Conservation (phyloP, 1,140 invertebrate genomes). For the Aphelinus certus region DNA sequence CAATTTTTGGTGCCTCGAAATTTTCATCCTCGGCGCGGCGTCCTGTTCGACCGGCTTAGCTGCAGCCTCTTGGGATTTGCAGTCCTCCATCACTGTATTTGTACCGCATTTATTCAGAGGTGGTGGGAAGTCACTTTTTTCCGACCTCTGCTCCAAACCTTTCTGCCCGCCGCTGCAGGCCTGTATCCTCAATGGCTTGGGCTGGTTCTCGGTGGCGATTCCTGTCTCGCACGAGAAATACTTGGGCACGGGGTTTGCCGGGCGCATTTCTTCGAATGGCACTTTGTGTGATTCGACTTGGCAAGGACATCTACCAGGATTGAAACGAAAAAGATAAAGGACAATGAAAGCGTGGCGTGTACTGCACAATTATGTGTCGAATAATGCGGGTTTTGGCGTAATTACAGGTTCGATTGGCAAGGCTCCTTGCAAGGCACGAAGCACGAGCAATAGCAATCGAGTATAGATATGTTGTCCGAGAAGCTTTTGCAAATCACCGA, state of each 20-base stretch:
- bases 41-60: background rate
- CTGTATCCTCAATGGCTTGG: background rate
- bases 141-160: background rate
- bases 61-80: background rate
- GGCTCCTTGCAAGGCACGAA: background rate
- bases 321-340: too few relatives aligned
- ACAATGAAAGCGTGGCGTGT: too few relatives aligned
- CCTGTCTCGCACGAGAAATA: slow-evolving; percentile 34
- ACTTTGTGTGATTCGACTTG: background rate
- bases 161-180: background rate
- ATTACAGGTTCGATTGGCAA: slow-evolving; percentile 4
- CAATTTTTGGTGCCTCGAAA: too few relatives aligned
- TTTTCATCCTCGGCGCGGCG: too few relatives aligned
- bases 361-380: background rate
- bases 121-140: too few relatives aligned
- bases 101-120: too few relatives aligned
- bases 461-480: background rate
- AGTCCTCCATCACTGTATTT: background rate
- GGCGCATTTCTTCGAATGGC: slow-evolving; percentile 41
- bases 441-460: slow-evolving; percentile 21
- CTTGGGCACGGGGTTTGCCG: background rate
- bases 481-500: slow-evolving; percentile 31
- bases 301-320: background rate
- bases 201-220: slow-evolving; percentile 15
- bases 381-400: too few relatives aligned